phyloP scores from a whole-genome alignment of 2,888 invertebrate genomes.

The Blera fallax region DNA sequence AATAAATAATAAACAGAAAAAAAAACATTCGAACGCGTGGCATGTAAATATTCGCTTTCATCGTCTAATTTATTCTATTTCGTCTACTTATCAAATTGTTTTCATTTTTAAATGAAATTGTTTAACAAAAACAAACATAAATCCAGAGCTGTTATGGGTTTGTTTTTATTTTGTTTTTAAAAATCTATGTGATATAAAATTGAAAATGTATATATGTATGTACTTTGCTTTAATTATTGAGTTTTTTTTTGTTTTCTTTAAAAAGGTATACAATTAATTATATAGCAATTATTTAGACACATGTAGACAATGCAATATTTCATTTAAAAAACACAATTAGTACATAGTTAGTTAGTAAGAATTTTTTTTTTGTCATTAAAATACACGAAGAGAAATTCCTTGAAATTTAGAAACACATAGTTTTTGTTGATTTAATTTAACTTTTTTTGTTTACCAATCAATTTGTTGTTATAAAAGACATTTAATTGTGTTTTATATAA shows the following conservation, averaged over 20 bases:
- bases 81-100: conserved; percentile 42
- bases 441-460: conserved; percentile 41
- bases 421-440: conserved; percentile 56
- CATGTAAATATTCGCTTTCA: conserved; percentile 27
- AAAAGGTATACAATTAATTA: conserved; percentile 55
- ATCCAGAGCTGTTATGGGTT: conserved; percentile 2
- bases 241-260: conserved; percentile 1
- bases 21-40: conserved; percentile 7
- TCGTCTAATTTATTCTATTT: conserved; percentile 18
- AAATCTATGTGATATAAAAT: conserved; percentile 53
- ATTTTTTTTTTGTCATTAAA: conserved; percentile 23
- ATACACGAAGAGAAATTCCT: conserved; percentile 64
- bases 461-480: conserved; percentile 45
- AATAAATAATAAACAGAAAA: neutral
- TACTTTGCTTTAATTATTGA: conserved; percentile 48
- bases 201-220: conserved; percentile 36
- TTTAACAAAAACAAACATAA: conserved; percentile 31
- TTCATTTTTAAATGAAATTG: neutral
- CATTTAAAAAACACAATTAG: conserved; percentile 64
- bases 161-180: neutral
- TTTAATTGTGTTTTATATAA: conserved; percentile 31
- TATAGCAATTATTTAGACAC: conserved; percentile 70
- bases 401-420: conserved; percentile 69
- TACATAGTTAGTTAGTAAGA: conserved; percentile 45
- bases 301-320: conserved; percentile 70